Base-by-base conservation (phyloP, 2,888 invertebrate species). In the Catocala fraxini region DNA sequence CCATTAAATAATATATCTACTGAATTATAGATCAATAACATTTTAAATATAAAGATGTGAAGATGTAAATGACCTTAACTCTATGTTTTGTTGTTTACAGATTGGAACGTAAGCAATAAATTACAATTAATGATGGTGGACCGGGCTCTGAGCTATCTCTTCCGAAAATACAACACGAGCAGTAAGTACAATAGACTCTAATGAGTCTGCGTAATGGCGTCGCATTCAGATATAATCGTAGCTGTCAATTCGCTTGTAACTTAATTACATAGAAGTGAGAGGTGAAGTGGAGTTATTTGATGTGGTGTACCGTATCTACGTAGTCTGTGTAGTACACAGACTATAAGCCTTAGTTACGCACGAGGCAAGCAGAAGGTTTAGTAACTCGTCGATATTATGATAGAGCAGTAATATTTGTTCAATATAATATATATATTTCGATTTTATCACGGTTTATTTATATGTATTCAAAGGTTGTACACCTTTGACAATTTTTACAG, bases 91-190 rank as follows among this genome's bases (percentile, higher is more conserved):
- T 82, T 81, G 77, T 82, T 87, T 80, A 70, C 90, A 91, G 90
- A 83, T 85, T 78, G 80, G 70, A 83, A 80, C 79, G 74, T 62
- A 78, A 84, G 84, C 82, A 85, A 85, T 86, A 83, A 84, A 80
- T 71, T 77, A 80, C 69, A 70, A 65, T 72, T 71, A 80, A 85
- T 68, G 79, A 91, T 90, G 91, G 81, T 84, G 88, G 86, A 86
- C 74, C 83, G 82, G 77, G 82, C 84, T 68, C 75, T 87, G 68
- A 80, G 73, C 72, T 76, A 82, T 71, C 72, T 86, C 62, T 79
- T 86, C 70, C 82, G 77, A 81, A 88, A 88, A 84, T 89, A 89
- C 81, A 83, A 87, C 72, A 81, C 83, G 68, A 83, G 81, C 68
- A 81, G 90, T 90, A 67, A 79, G 79, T 78, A 75, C 63, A 71